Conservation (phyloP, 2,888 invertebrate species). For the Parnassius orleans region DNA sequence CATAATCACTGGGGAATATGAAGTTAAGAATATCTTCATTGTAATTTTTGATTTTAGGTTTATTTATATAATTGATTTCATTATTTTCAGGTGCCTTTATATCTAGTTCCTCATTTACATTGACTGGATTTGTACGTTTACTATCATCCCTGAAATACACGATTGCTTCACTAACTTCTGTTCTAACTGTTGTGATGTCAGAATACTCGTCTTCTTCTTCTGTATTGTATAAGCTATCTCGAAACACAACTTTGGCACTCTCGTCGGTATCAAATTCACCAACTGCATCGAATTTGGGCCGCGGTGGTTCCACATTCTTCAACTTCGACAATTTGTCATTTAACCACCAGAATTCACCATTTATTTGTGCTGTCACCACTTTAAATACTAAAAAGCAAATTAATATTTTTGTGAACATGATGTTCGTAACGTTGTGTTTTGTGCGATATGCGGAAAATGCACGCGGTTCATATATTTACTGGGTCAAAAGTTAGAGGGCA, state of each 20-base stretch:
- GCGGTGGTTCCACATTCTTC: constrained; percentile 42
- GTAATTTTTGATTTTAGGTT: constrained; percentile 28
- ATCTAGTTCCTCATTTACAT: constrained; percentile 10
- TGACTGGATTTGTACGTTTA: constrained; percentile 20
- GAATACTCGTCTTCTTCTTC: background rate
- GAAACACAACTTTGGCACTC: constrained; percentile 58
- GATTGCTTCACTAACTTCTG: constrained; percentile 21
- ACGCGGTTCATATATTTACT: constrained; percentile 35
- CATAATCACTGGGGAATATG: constrained; percentile 43
- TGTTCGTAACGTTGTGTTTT: constrained; percentile 28
- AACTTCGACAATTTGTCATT: constrained; percentile 53
- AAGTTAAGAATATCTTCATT: constrained; percentile 45
- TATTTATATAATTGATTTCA: constrained; percentile 5
- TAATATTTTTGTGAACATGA: constrained; percentile 45
- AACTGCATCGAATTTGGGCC: constrained; percentile 54
- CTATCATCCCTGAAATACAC: constrained; percentile 35
- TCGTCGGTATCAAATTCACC: constrained; percentile 63
- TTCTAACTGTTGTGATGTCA: constrained; percentile 4
- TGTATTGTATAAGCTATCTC: constrained; percentile 40
- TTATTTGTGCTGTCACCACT: constrained; percentile 50
- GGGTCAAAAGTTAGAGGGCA: constrained; percentile 40
- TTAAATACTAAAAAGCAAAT: constrained; percentile 42
- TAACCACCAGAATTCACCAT: constrained; percentile 72
- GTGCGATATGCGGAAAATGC: constrained; percentile 35
- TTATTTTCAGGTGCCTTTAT: constrained; percentile 6